Percentiles rank a stretch among this genome's conserved stretches.
Conservation (phyloP, 2,797 vertebrate genomes). For the Remorina albescens region DNA sequence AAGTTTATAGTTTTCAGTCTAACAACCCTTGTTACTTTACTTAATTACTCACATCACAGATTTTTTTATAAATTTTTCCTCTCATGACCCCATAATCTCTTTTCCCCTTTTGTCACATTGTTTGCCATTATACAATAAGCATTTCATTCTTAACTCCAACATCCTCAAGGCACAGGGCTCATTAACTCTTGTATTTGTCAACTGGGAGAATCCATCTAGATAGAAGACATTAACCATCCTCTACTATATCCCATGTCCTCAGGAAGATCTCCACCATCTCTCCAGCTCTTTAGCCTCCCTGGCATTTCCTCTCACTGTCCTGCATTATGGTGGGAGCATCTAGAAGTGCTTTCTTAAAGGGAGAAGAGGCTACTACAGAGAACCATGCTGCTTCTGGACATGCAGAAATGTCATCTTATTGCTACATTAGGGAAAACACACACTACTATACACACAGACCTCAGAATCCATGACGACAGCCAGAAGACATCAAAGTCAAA, state of each 20-base stretch:
- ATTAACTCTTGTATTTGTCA: slow-evolving; percentile 8
- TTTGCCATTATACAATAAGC: background rate
- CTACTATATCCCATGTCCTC: slow-evolving; percentile 44
- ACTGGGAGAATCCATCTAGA: slow-evolving; percentile 38
- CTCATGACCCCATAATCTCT: background rate
- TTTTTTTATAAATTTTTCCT: background rate
- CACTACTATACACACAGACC: slow-evolving; percentile 1
- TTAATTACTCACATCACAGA: slow-evolving; percentile 1
- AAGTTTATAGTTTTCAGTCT: slow-evolving; percentile 4
- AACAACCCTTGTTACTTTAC: background rate
- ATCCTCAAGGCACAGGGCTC: slow-evolving; percentile 18
- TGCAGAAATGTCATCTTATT: slow-evolving; percentile 43
- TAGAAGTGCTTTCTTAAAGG: slow-evolving; percentile 71
- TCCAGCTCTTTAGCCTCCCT: slow-evolving; percentile 66
- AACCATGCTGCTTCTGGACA: slow-evolving; percentile 39
- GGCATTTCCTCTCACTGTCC: slow-evolving; percentile 80
- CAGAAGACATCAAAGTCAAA: slow-evolving; percentile 12
- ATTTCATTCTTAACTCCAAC: slow-evolving; percentile 6
- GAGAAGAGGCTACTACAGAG: slow-evolving; percentile 49
- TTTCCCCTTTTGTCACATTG: background rate
- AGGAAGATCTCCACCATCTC: slow-evolving; percentile 68
- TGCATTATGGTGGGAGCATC: slow-evolving; percentile 69
- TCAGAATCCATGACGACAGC: slow-evolving; percentile 8
- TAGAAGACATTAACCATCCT: slow-evolving; percentile 35
- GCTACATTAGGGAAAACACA: slow-evolving; percentile 19